Percentiles rank a stretch among this genome's conserved stretches.
These are phyloP conservation scores for Drosophila ercepeae DNA, from an alignment of 1,140 invertebrate species.

Conservation along the genomic window DNA sequence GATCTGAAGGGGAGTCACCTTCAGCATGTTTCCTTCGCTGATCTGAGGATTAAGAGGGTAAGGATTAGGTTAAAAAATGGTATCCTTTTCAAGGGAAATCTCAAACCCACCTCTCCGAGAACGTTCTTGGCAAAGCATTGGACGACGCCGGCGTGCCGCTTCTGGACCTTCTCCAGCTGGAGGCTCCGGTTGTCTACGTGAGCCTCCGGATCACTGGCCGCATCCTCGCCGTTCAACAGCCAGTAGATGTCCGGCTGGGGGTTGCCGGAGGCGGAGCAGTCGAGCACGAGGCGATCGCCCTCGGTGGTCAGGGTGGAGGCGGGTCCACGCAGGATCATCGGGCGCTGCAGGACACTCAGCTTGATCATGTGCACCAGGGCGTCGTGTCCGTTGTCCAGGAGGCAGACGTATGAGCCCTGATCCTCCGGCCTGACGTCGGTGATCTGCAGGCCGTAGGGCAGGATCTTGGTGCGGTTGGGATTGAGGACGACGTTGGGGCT, in stretches of 20 bases:
- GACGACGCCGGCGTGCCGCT: constrained; percentile 91
- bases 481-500: constrained; percentile 84
- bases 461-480: constrained; percentile 73
- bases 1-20: constrained; percentile 90
- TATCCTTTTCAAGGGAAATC: too few species aligned
- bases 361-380: constrained; percentile 83
- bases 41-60: constrained; percentile 48
- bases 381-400: constrained; percentile 82
- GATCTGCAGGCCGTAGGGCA: constrained; percentile 87
- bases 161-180: constrained; percentile 85
- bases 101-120: constrained; percentile 88
- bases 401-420: constrained; percentile 89
- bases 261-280: constrained; percentile 88
- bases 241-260: constrained; percentile 91
- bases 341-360: constrained; percentile 86
- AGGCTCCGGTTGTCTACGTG: constrained; percentile 85
- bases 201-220: constrained; percentile 85
- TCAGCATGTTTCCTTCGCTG: constrained; percentile 86
- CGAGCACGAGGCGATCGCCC: constrained; percentile 87
- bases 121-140: constrained; percentile 94
- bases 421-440: constrained; percentile 86
- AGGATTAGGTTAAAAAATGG: neutral
- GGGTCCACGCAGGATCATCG: constrained; percentile 86
- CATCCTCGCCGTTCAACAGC: constrained; percentile 92
- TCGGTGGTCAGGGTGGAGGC: constrained; percentile 87